Evolutionary conservation across 2,888 invertebrate genomes (phyloP).

Genomic region (Eucera pruinosa): DNA sequence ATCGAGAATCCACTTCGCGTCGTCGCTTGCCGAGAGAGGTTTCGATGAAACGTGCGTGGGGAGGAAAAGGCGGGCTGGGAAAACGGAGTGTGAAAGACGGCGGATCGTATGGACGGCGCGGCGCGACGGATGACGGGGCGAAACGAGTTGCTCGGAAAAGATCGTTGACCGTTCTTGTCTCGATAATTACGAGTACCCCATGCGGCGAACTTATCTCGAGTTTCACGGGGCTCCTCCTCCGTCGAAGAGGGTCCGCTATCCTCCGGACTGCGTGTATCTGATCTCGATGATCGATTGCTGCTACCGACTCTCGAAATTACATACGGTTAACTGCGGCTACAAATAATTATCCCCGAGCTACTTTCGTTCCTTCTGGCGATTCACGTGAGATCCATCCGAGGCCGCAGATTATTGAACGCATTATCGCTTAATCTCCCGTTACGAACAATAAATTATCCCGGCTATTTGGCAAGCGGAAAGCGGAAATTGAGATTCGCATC

Average conservation of each 20-base stretch:
- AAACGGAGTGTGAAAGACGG: too few relatives aligned
- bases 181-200: constrained; percentile 78
- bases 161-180: constrained; percentile 75
- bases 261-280: constrained; percentile 61
- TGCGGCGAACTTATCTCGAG: constrained; percentile 76
- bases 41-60: too few relatives aligned
- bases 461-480: constrained; percentile 8
- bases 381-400: constrained; percentile 47
- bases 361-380: constrained; percentile 67
- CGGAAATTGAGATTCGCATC: constrained; percentile 25
- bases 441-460: constrained; percentile 58
- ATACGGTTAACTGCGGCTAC: constrained; percentile 71
- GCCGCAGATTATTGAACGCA: constrained; percentile 23
- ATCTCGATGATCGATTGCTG: constrained; percentile 77
- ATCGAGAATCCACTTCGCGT: too few relatives aligned
- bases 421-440: constrained; percentile 61
- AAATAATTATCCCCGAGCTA: constrained; percentile 70
- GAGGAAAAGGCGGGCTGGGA: too few relatives aligned
- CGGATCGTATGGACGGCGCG: too few relatives aligned
- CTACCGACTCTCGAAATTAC: constrained; percentile 77
- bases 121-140: constrained; percentile 66
- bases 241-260: constrained; percentile 42
- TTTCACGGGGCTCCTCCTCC: constrained; percentile 63
- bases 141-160: constrained; percentile 57
- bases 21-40: too few relatives aligned